Conservation (phyloP, 2,113 vertebrate species). For the Heterochromis multidens region DNA sequence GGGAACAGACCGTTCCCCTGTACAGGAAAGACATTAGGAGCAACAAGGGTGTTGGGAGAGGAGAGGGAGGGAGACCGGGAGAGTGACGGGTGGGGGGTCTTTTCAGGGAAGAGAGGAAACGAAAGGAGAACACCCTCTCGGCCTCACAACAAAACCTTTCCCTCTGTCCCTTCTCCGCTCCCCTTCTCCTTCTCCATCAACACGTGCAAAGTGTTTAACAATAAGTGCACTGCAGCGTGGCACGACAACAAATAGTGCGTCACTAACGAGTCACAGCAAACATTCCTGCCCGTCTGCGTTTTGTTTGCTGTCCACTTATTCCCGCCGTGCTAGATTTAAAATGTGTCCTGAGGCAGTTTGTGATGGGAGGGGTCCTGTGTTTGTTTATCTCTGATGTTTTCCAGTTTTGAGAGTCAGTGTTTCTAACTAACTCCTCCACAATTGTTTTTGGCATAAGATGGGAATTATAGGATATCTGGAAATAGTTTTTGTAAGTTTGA, state of each 20-base stretch:
- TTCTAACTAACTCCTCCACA: not conserved
- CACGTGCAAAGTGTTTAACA: constrained; percentile 46
- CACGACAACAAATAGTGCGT: constrained; percentile 69
- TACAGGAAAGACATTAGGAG: constrained; percentile 68
- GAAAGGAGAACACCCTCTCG: constrained; percentile 70
- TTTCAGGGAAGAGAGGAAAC: constrained; percentile 74
- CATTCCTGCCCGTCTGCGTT: constrained; percentile 51
- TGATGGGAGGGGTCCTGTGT: not conserved
- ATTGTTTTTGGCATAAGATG: not conserved
- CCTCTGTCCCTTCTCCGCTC: not conserved
- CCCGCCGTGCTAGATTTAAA: constrained; percentile 1
- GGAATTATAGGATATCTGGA: not conserved
- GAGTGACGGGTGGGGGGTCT: constrained; percentile 9
- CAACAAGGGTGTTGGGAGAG: constrained; percentile 30
- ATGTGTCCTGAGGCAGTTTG: not conserved
- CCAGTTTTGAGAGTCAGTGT: not conserved
- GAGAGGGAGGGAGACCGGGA: constrained; percentile 21
- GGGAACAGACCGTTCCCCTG: constrained; percentile 65
- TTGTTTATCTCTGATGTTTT: not conserved
- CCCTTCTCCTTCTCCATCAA: not conserved
- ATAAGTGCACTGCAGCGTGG: constrained; percentile 31
- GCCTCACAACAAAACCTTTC: constrained; percentile 48
- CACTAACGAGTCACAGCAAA: constrained; percentile 60
- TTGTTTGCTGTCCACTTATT: constrained; percentile 4
- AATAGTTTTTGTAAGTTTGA: not conserved